phyloP scores from a whole-genome alignment of 2,888 invertebrate species.

The Stenodera caucasica region DNA sequence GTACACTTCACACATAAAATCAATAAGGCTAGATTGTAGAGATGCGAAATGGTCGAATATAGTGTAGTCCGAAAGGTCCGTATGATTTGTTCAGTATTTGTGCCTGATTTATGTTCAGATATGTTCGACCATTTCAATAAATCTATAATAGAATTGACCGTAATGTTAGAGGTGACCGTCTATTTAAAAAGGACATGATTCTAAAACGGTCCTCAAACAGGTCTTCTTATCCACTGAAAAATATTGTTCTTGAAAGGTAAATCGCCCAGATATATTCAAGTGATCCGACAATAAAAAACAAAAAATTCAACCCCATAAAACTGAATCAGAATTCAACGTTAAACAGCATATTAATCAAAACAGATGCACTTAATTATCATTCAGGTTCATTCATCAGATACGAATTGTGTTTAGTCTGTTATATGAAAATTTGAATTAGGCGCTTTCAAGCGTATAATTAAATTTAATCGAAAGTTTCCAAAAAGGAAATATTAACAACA shows the following conservation, averaged over 20 bases:
- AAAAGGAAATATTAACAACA: neutral
- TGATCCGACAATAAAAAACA: neutral
- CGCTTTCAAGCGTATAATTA: neutral
- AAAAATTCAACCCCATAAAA: neutral
- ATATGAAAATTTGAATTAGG: neutral
- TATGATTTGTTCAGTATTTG: conserved; percentile 52
- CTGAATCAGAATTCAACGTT: neutral
- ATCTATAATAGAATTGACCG: conserved; percentile 38
- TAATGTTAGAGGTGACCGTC: conserved; percentile 44
- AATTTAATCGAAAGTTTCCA: neutral
- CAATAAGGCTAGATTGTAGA: conserved; percentile 17
- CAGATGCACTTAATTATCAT: neutral
- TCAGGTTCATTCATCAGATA: neutral
- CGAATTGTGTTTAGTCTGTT: neutral
- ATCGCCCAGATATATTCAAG: neutral
- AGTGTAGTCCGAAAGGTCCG: conserved; percentile 37
- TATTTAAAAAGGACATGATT: conserved; percentile 22
- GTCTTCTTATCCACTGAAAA: neutral
- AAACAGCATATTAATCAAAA: neutral
- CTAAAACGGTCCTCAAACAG: neutral
- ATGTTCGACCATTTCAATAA: conserved; percentile 46
- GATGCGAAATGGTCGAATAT: conserved; percentile 38
- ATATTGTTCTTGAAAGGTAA: neutral
- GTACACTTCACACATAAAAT: neutral
- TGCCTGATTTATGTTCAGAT: conserved; percentile 54